Conservation (phyloP, 2,888 invertebrate genomes). For the Drosophila kanekoi region DNA sequence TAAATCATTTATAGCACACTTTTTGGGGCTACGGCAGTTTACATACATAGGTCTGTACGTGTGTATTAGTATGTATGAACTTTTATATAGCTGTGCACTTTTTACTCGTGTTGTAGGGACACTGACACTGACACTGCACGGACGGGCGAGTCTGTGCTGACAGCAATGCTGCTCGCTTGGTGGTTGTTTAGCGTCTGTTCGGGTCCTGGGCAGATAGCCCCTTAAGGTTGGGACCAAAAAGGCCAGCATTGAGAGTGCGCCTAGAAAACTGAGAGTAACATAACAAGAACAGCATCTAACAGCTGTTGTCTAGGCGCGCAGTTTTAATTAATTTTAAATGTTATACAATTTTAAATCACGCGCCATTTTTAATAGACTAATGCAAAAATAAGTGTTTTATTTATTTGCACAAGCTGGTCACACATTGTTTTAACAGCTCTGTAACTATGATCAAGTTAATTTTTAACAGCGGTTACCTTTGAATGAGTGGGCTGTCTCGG, state of each 20-base stretch:
- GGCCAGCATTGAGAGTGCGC: slow-evolving; percentile 38
- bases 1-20: slow-evolving; percentile 66
- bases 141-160: slow-evolving; percentile 22
- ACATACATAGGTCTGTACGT: slow-evolving; percentile 13
- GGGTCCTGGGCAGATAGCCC: slow-evolving; percentile 42
- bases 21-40: slow-evolving; percentile 47
- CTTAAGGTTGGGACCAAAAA: slow-evolving; percentile 15
- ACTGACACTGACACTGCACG: slow-evolving; percentile 50
- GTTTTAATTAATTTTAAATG: background rate
- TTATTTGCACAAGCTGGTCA: slow-evolving; percentile 31
- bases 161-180: slow-evolving; percentile 62
- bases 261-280: slow-evolving; percentile 35
- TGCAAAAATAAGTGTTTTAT: background rate
- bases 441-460: slow-evolving; percentile 33
- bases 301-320: slow-evolving; percentile 10
- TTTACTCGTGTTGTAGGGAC: slow-evolving; percentile 43
- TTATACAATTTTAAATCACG: background rate
- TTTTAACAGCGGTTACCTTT: slow-evolving; percentile 14
- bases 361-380: background rate
- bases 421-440: slow-evolving; percentile 26
- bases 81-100: slow-evolving; percentile 54
- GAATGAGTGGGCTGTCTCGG: slow-evolving; percentile 9
- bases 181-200: slow-evolving; percentile 68
- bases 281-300: background rate
- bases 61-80: slow-evolving; percentile 8